These are phyloP conservation scores for Bovichtus variegatus DNA, from an alignment of 2,797 vertebrate genomes.

Conservation along the genomic window DNA sequence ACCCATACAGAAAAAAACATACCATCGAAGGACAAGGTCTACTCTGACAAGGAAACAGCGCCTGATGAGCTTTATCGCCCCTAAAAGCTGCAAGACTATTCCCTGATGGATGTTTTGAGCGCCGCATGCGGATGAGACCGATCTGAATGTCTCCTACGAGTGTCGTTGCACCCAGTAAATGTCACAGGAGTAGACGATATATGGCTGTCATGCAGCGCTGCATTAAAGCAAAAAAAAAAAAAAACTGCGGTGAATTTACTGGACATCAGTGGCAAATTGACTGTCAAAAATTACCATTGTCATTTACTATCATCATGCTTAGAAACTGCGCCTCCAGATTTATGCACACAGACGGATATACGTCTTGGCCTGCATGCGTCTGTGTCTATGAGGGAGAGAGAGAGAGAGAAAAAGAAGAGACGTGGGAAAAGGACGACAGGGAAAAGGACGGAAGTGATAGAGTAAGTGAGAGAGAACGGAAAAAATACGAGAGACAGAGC, in stretches of 20 bases:
- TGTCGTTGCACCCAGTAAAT: conserved; percentile 85
- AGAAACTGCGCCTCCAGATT: conserved; percentile 72
- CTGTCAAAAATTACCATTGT: conserved; percentile 81
- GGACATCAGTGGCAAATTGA: conserved; percentile 82
- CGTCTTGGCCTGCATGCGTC: conserved; percentile 16
- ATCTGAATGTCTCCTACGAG: conserved; percentile 86
- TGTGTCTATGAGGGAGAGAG: conserved; percentile 4
- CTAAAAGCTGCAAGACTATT: conserved; percentile 82
- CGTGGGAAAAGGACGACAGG: neutral
- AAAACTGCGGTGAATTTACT: conserved; percentile 78
- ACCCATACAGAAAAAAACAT: conserved; percentile 38
- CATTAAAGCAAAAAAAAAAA: conserved; percentile 76
- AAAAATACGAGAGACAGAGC: conserved; percentile 10
- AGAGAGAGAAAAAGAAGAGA: conserved; percentile 1
- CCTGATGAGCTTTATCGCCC: conserved; percentile 81
- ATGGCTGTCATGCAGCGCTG: conserved; percentile 73
- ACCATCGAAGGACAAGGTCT: conserved; percentile 62
- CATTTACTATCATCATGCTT: conserved; percentile 80
- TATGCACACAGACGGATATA: conserved; percentile 62
- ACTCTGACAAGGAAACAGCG: conserved; percentile 69
- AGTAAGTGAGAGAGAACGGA: conserved; percentile 1
- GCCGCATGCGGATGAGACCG: conserved; percentile 78
- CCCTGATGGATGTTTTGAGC: conserved; percentile 80
- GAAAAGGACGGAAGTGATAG: conserved; percentile 10
- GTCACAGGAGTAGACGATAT: conserved; percentile 81